Conservation (phyloP, 2,888 invertebrate species). For the Pseudeuparius sepicola region DNA sequence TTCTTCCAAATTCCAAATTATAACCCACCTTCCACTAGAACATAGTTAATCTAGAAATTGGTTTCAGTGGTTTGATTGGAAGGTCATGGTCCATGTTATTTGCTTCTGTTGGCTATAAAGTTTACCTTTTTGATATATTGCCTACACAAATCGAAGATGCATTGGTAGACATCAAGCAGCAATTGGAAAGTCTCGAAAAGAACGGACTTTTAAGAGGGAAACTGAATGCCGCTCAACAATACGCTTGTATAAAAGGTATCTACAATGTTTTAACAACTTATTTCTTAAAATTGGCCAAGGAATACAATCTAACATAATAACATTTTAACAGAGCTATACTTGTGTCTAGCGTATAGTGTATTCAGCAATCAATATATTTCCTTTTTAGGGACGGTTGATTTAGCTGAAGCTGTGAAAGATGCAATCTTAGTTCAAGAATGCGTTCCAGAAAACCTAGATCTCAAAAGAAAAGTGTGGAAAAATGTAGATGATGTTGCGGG, state of each 20-base stretch:
- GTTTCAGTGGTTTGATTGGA: constrained; percentile 84
- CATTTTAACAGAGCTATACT: too few species aligned
- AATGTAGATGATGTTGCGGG: constrained; percentile 69
- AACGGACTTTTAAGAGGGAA: constrained; percentile 67
- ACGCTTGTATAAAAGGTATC: constrained; percentile 62
- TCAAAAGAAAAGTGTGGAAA: constrained; percentile 72
- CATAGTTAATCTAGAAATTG: too few species aligned
- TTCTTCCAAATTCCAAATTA: too few species aligned
- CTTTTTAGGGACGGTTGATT: constrained; percentile 55
- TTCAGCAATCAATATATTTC: too few species aligned
- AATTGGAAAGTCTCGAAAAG: constrained; percentile 59
- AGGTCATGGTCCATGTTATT: constrained; percentile 97
- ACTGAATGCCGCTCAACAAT: constrained; percentile 65
- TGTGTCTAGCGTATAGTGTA: too few species aligned
- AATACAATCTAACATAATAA: too few species aligned
- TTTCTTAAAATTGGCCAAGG: too few species aligned
- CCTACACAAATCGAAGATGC: constrained; percentile 66
- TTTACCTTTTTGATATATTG: constrained; percentile 75
- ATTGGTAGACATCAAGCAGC: constrained; percentile 60
- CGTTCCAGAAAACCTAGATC: constrained; percentile 77
- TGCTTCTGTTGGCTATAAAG: constrained; percentile 83
- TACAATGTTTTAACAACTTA: too few species aligned
- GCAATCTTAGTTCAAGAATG: constrained; percentile 87
- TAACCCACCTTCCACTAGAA: too few species aligned
- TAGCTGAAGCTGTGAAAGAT: constrained; percentile 62